Conservation (phyloP, 2,888 invertebrate species). For the Drosophila neutralis region DNA sequence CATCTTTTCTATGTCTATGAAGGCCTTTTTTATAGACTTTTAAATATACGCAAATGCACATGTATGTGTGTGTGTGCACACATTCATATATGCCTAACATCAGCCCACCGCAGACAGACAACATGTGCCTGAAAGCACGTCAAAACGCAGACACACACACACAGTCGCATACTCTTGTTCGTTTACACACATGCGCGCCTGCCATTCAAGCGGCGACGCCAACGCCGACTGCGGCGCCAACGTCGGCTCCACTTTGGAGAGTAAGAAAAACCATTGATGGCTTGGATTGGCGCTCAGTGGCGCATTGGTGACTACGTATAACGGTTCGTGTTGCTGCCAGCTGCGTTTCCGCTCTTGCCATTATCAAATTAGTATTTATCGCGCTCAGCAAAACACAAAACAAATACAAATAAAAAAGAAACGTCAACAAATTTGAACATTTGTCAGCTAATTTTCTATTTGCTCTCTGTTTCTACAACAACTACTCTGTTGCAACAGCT, state of each 20-base stretch:
- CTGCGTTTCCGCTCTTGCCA: slow-evolving; percentile 13
- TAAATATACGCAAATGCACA: neutral
- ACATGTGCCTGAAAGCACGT: slow-evolving; percentile 46
- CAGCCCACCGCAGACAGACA: neutral
- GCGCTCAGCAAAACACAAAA: slow-evolving; percentile 37
- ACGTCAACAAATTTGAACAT: slow-evolving; percentile 20
- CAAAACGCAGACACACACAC: slow-evolving; percentile 21
- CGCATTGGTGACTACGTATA: slow-evolving; percentile 65
- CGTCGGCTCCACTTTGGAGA: slow-evolving; percentile 34
- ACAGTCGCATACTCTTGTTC: slow-evolving; percentile 9
- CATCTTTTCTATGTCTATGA: neutral
- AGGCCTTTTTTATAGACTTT: neutral
- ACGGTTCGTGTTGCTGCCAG: slow-evolving; percentile 59
- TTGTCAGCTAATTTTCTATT: slow-evolving; percentile 34
- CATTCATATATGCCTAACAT: neutral
- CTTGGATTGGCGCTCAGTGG: slow-evolving; percentile 70
- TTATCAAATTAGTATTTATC: slow-evolving; percentile 44
- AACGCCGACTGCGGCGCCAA: slow-evolving; percentile 9
- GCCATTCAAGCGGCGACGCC: slow-evolving; percentile 53
- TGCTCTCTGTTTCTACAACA: neutral
- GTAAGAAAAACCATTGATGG: slow-evolving; percentile 70
- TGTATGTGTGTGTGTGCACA: neutral
- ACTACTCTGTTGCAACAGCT: slow-evolving; percentile 28
- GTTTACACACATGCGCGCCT: slow-evolving; percentile 59
- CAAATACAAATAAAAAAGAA: slow-evolving; percentile 8